Conservation (phyloP, 53 echinoderm and acorn worm genomes). For the Pentamera pediparva region DNA sequence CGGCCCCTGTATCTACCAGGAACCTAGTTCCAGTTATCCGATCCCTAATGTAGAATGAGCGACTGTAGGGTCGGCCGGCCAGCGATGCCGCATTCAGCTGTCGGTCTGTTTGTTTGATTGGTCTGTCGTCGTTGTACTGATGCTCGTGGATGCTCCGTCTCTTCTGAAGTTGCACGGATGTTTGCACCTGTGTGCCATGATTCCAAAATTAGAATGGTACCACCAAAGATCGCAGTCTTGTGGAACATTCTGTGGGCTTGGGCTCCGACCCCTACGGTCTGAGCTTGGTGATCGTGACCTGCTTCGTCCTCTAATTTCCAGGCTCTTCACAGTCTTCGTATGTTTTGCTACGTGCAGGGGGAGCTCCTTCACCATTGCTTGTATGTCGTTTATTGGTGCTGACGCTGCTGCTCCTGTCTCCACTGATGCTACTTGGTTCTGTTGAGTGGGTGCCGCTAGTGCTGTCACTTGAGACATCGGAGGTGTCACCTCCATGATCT, state of each 20-base stretch:
- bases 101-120: slow-evolving; percentile 1
- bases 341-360: too few species aligned
- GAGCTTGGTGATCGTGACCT: not conserved
- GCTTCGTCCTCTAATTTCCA: not conserved
- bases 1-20: slow-evolving; percentile 35
- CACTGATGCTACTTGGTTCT: not conserved
- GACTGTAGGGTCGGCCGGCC: slow-evolving; percentile 6
- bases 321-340: too few species aligned
- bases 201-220: slow-evolving; percentile 25
- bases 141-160: too few species aligned
- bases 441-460: too few species aligned
- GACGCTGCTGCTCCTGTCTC: too few species aligned
- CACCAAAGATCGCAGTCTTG: not conserved
- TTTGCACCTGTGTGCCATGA: slow-evolving; percentile 12
- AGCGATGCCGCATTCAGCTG: slow-evolving; percentile 2
- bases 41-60: slow-evolving; percentile 24
- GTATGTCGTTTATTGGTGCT: too few species aligned
- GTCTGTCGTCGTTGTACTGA: too few species aligned
- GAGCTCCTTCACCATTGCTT: too few species aligned
- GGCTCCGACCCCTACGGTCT: too few species aligned
- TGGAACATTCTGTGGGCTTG: not conserved
- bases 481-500: too few species aligned
- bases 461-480: too few species aligned
- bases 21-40: slow-evolving; percentile 7
- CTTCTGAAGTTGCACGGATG: too few species aligned